phyloP scores from a whole-genome alignment of 2,113 vertebrate species.

The Lanius ludovicianus region DNA sequence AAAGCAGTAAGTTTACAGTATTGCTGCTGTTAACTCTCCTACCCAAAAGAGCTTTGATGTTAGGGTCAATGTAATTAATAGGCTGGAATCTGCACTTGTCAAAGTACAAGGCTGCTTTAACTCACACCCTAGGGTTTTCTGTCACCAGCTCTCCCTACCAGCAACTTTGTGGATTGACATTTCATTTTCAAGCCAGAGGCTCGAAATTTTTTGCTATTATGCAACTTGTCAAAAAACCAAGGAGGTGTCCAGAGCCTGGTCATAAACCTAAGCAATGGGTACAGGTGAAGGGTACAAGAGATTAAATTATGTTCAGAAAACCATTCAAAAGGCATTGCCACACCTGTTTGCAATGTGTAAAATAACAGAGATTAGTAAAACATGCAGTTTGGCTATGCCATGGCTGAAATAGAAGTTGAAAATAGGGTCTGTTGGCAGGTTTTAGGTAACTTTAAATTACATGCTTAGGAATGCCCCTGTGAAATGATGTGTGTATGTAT shows the following conservation, averaged over 20 bases:
- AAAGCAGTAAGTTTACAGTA: neutral
- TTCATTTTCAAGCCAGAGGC: constrained; percentile 10
- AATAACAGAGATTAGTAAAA: neutral
- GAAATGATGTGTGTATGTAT: neutral
- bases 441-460: neutral
- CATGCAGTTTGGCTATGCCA: neutral
- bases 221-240: constrained; percentile 1
- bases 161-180: neutral
- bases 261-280: neutral
- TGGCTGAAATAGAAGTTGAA: neutral
- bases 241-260: neutral
- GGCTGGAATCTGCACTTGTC: neutral
- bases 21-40: neutral
- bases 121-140: constrained; percentile 12
- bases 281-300: neutral
- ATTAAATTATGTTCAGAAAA: neutral
- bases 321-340: neutral
- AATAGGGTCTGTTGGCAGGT: neutral
- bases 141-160: constrained; percentile 26
- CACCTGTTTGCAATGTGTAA: neutral
- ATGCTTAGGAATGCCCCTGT: neutral
- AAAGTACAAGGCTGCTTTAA: constrained; percentile 21
- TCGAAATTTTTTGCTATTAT: constrained; percentile 47
- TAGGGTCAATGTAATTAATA: constrained; percentile 48
- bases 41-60: neutral